phyloP scores from a whole-genome alignment of 2,888 invertebrate genomes.

The Drosophila maculinotata region DNA sequence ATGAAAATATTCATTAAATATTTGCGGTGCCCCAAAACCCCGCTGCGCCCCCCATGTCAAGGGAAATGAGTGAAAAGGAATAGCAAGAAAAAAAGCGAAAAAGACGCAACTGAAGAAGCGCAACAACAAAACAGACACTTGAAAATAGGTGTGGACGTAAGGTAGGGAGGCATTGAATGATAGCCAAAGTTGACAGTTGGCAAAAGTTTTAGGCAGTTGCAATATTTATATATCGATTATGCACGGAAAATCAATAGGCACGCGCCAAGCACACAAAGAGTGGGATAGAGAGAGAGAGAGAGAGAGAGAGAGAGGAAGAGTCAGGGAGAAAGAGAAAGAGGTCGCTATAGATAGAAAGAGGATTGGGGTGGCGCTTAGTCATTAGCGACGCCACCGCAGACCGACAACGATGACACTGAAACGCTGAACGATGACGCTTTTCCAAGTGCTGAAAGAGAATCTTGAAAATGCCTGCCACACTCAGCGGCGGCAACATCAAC shows the following conservation, averaged over 20 bases:
- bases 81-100: conserved; percentile 5
- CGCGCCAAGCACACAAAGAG: conserved; percentile 22
- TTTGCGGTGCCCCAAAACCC: conserved; percentile 30
- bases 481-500: conserved; percentile 8
- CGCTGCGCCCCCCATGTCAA: neutral
- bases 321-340: neutral
- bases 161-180: conserved; percentile 10
- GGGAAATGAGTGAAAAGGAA: conserved; percentile 23
- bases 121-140: conserved; percentile 22
- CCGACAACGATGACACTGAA: conserved; percentile 20
- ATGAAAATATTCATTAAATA: conserved; percentile 60
- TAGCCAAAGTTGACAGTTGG: conserved; percentile 52
- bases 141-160: conserved; percentile 37
- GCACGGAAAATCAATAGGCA: conserved; percentile 64
- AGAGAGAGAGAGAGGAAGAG: neutral
- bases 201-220: conserved; percentile 59
- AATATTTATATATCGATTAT: conserved; percentile 73
- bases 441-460: conserved; percentile 48
- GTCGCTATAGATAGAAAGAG: neutral
- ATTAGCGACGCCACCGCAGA: conserved; percentile 50
- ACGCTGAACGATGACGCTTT: conserved; percentile 29
- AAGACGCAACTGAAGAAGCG: conserved; percentile 20
- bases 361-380: conserved; percentile 35
- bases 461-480: conserved; percentile 41
- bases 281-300: conserved; percentile 1